Evolutionary conservation across 2,113 vertebrate genomes (phyloP).

Genomic region (Jaculus jaculus): DNA sequence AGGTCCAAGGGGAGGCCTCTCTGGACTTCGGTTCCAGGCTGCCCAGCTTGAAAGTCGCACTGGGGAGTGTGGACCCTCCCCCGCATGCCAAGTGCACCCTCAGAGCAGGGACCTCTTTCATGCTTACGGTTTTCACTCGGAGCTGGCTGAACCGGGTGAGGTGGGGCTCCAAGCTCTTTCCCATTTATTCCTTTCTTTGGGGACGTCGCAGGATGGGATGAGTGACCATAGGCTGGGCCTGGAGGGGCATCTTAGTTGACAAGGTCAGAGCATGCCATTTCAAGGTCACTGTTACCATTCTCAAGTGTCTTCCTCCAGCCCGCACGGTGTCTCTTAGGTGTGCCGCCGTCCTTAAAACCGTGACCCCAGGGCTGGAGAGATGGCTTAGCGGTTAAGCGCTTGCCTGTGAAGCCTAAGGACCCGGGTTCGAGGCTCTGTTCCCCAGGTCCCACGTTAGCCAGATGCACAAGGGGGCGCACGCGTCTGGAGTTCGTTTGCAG

Average conservation of each 20-base stretch:
- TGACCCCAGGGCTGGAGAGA: no score
- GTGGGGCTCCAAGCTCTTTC: rapidly evolving
- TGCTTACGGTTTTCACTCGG: no score
- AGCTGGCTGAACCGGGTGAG: not conserved
- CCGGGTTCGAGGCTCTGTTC: no score
- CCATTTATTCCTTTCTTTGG: not conserved
- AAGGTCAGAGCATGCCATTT: not conserved
- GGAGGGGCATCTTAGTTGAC: not conserved
- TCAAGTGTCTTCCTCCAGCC: not conserved
- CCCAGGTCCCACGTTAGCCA: no score
- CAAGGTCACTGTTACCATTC: not conserved
- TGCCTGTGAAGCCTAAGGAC: no score
- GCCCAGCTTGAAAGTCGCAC: not conserved
- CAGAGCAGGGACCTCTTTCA: not conserved
- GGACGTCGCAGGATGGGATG: not conserved
- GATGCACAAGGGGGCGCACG: no score
- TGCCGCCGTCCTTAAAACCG: not conserved
- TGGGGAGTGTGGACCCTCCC: no score
- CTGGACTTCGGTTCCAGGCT: not conserved
- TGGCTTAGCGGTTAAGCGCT: no score
- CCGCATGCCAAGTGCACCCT: rapidly evolving
- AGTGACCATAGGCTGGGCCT: not conserved
- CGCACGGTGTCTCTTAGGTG: not conserved
- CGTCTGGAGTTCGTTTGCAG: no score
- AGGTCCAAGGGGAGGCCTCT: rapidly evolving